phyloP scores from a whole-genome alignment of 2,797 vertebrate genomes.

The Acipenser transmontanus region DNA sequence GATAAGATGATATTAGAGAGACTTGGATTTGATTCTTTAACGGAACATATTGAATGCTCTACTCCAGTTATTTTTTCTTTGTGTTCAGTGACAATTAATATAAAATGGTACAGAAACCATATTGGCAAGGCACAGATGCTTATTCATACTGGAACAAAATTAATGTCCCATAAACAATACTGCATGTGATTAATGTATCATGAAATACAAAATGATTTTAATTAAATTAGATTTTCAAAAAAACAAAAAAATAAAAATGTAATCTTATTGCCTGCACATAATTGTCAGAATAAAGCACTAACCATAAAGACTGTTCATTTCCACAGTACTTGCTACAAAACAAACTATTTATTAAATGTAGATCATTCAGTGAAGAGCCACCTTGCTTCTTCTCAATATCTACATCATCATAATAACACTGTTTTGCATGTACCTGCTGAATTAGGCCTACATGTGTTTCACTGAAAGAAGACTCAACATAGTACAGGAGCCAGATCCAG shows the following conservation, averaged over 20 bases:
- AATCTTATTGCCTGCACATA: conserved; percentile 23
- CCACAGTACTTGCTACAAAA: too few species aligned
- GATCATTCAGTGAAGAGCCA: too few species aligned
- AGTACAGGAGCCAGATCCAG: too few species aligned
- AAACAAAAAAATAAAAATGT: conserved; percentile 21
- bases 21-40: conserved; percentile 8
- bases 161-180: conserved; percentile 46
- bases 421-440: too few species aligned
- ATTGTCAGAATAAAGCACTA: conserved; percentile 18
- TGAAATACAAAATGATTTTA: conserved; percentile 41
- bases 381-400: too few species aligned
- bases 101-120: conserved; percentile 40
- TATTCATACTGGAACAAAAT: conserved; percentile 42
- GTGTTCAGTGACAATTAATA: conserved; percentile 50
- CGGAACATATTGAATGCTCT: conserved; percentile 46
- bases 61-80: conserved; percentile 34
- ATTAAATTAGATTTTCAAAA: conserved; percentile 43
- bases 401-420: too few species aligned
- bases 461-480: too few species aligned
- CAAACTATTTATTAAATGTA: too few species aligned
- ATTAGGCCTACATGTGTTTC: too few species aligned
- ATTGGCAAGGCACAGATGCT: conserved; percentile 43
- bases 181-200: conserved; percentile 43
- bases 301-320: too few species aligned
- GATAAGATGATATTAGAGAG: too few species aligned